Evolutionary conservation across 1,140 invertebrate species (phyloP).

Genomic region (Nixonia krombeini): DNA sequence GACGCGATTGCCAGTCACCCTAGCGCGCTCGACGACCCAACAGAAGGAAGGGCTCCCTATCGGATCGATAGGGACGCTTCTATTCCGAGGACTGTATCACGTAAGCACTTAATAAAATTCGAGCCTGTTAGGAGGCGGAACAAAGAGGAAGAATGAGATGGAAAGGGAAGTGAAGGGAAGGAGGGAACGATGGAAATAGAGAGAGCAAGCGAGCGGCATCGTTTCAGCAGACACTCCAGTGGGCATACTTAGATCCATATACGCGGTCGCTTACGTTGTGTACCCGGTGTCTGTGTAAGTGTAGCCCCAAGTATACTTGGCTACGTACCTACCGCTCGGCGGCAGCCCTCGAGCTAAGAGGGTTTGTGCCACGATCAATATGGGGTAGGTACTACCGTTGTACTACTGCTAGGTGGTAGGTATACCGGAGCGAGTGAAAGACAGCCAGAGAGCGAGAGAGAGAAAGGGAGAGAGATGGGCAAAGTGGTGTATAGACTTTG

Average conservation of each 20-base stretch:
- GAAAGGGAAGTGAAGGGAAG: too few relatives aligned
- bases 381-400: constrained; percentile 57
- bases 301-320: constrained; percentile 63
- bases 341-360: constrained; percentile 60
- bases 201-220: constrained; percentile 12
- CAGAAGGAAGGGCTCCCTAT: too few relatives aligned
- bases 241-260: constrained; percentile 41
- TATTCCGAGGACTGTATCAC: constrained; percentile 26
- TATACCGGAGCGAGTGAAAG: constrained; percentile 25
- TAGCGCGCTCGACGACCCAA: too few relatives aligned
- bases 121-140: constrained; percentile 26
- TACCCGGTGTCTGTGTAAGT: constrained; percentile 38
- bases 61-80: constrained; percentile 36
- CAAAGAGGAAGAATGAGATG: too few relatives aligned
- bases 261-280: constrained; percentile 33
- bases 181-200: too few relatives aligned
- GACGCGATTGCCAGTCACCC: too few relatives aligned
- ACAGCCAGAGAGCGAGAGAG: constrained; percentile 20
- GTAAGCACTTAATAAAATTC: constrained; percentile 49
- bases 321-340: constrained; percentile 46
- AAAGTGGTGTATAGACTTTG: constrained; percentile 60
- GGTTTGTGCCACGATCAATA: constrained; percentile 65
- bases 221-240: constrained; percentile 40
- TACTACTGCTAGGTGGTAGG: constrained; percentile 25
- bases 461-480: constrained; percentile 8